These are phyloP conservation scores for Mythimna vitellina DNA, from an alignment of 2,888 invertebrate genomes.

Conservation along the genomic window DNA sequence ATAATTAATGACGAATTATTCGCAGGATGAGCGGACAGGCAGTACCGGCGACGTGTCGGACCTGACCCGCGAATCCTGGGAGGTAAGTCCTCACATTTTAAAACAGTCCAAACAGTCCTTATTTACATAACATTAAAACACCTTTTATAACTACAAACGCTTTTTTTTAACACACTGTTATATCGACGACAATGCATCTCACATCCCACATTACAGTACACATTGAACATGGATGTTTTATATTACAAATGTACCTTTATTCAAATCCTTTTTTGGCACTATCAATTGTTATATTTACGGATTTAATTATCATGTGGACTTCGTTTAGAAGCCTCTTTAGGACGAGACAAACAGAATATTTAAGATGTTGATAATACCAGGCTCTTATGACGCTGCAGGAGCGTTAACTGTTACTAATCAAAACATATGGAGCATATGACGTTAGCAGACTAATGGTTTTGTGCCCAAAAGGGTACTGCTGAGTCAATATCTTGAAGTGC, in stretches of 20 bases:
- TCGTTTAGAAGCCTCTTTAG: slow-evolving; percentile 48
- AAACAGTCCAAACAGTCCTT: slow-evolving; percentile 26
- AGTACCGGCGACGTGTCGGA: slow-evolving; percentile 94
- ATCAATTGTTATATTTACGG: slow-evolving; percentile 60
- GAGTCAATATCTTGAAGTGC: slow-evolving; percentile 5
- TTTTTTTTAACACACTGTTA: slow-evolving; percentile 77
- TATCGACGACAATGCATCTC: slow-evolving; percentile 78
- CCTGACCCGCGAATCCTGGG: slow-evolving; percentile 97
- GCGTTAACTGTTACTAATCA: slow-evolving; percentile 44
- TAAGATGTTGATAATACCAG: slow-evolving; percentile 48
- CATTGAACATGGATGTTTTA: slow-evolving; percentile 81
- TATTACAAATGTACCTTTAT: slow-evolving; percentile 60
- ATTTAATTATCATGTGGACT: slow-evolving; percentile 64
- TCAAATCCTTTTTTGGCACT: slow-evolving; percentile 61
- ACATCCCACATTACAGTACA: slow-evolving; percentile 87
- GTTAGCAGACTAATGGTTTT: slow-evolving; percentile 11
- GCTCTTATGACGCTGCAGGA: slow-evolving; percentile 14
- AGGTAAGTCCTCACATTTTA: slow-evolving; percentile 92
- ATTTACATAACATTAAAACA: slow-evolving; percentile 54
- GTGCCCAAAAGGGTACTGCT: slow-evolving; percentile 2
- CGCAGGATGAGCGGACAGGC: slow-evolving; percentile 90
- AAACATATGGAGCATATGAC: slow-evolving; percentile 16
- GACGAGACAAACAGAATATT: slow-evolving; percentile 69
- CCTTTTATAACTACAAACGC: slow-evolving; percentile 73
- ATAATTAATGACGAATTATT: slow-evolving; percentile 62